phyloP scores from a whole-genome alignment of 2,888 invertebrate genomes.

The Diaphora mendica region DNA sequence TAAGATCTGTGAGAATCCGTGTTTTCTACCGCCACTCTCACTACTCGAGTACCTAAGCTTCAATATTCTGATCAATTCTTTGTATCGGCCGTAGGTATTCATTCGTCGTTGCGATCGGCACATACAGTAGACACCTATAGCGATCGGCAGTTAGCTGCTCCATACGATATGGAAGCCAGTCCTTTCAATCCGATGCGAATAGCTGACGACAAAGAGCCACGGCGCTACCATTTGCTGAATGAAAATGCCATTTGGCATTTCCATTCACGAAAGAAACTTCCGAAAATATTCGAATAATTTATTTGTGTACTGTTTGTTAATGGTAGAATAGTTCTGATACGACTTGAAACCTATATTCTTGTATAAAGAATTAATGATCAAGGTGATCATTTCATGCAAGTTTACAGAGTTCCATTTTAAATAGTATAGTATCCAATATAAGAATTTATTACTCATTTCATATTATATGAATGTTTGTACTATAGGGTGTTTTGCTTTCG shows the following conservation, averaged over 20 bases:
- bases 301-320: not conserved
- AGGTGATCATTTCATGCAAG: not conserved
- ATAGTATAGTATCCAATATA: too few relatives aligned
- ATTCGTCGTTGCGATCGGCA: conserved; percentile 61
- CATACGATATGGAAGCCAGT: conserved; percentile 71
- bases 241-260: conserved; percentile 72
- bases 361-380: too few relatives aligned
- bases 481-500: too few relatives aligned
- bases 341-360: not conserved
- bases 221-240: conserved; percentile 68
- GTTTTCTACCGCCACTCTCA: conserved; percentile 38
- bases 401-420: not conserved
- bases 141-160: conserved; percentile 69
- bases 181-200: conserved; percentile 70
- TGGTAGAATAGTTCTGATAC: not conserved
- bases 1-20: conserved; percentile 37
- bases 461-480: too few relatives aligned
- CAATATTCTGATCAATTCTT: conserved; percentile 68
- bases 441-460: too few relatives aligned
- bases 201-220: conserved; percentile 71
- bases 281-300: not conserved
- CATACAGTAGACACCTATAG: conserved; percentile 12
- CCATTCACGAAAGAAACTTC: conserved; percentile 56
- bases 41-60: conserved; percentile 54
- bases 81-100: conserved; percentile 67